These are phyloP conservation scores for Fukomys damarensis DNA, from an alignment of 2,113 vertebrate genomes.

Conservation along the genomic window DNA sequence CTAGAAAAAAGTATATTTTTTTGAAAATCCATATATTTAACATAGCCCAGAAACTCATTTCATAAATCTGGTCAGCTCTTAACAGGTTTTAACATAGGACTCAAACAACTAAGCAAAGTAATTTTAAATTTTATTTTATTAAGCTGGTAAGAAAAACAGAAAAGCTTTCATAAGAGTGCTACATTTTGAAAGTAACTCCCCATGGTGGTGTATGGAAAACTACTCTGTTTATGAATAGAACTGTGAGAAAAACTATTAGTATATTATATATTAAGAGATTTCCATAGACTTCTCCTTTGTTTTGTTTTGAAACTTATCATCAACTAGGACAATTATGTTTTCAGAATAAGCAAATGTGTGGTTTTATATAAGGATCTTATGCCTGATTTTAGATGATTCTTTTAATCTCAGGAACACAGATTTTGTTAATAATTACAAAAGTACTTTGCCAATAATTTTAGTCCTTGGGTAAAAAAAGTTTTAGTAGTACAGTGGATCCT, in stretches of 20 bases:
- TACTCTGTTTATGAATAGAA: background rate
- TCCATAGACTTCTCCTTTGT: background rate
- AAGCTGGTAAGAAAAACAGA: conserved; percentile 31
- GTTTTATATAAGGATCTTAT: background rate
- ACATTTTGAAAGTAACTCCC: conserved; percentile 33
- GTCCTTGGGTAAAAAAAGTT: background rate
- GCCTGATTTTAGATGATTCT: conserved; percentile 3
- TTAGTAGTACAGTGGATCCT: background rate
- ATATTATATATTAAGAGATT: background rate
- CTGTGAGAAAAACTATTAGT: background rate
- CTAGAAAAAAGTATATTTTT: background rate
- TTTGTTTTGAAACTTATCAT: conserved; percentile 24
- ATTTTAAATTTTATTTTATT: conserved; percentile 39
- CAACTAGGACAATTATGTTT: background rate
- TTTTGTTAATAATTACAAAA: conserved; percentile 5
- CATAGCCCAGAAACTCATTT: conserved; percentile 38
- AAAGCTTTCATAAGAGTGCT: background rate
- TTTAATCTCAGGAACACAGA: conserved; percentile 27
- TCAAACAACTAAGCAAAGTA: conserved; percentile 19
- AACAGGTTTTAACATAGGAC: conserved; percentile 1
- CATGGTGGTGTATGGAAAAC: background rate
- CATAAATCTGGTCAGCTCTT: conserved; percentile 12
- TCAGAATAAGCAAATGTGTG: background rate
- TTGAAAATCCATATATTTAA: conserved; percentile 25
- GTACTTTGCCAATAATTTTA: background rate